Evolutionary conservation across 1,140 invertebrate species (phyloP), one percentile per base, ranked within the genome.

Genomic region (Meloidogyne hapla): DNA sequence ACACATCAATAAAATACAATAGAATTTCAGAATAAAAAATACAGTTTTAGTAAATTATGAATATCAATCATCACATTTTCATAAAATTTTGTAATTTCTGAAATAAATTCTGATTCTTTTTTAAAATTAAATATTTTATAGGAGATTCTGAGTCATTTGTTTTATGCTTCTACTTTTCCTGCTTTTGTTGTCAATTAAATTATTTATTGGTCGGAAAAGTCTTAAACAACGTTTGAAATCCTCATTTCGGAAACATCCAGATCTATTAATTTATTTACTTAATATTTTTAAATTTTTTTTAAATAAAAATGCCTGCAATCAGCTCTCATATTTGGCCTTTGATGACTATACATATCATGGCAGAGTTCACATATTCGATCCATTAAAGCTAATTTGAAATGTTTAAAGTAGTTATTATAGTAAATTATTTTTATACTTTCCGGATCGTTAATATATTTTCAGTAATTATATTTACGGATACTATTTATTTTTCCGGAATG

Each of bases 341-440:
- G 48, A 75, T 83, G 83, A 8, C 79, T 82, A 76, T 70, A 84
- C 69, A 83, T 76, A n/a, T 83, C 82, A 80, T 83, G 82, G 25
- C 82, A 83, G 42, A 83, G 73, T 62, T 84, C 82, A 63, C 82
- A 83, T 33, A 83, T 74, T 23, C 80, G n/a, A 25, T 83, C 83
- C 83, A 83, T 84, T 23, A 83, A 62, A 21, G 45, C 79, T 67
- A 15, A 67, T 18, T 28, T 1, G 62, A 66, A 62, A 66, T 38
- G 33, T 81, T 84, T 69, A 33, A 73, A 23, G 71, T 73, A 26
- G n/a, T 64, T 25, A 64, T 63, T 33, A 67, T 33, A 33, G n/a
- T n/a, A 40, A 26, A 38, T 9, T n/a, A n/a, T 42, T 10, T 8
- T 42, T 42, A 42, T 42, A 13, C 40, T 42, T 13, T 33, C 33